Base-by-base conservation (phyloP, 2,888 invertebrate species). In the Drepana falcataria region DNA sequence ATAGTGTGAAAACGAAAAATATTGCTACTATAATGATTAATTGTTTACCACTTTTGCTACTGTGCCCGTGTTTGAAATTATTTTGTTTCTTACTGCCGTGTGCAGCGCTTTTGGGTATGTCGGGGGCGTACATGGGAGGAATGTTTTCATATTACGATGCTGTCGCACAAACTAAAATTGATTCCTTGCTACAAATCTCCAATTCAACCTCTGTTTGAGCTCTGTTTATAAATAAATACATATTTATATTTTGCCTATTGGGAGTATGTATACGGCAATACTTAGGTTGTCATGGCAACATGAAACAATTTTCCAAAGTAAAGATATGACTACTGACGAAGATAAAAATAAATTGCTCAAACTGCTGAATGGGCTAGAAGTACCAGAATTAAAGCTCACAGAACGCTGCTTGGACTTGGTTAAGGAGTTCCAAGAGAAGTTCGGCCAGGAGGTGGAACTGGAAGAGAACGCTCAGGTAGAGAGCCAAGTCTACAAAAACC, bases 241-340 rank as follows among this genome's bases (percentile, higher is more conserved):
- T 21, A 21, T 21, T 21, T 1, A 21, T 21, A 21, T 21, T 21
- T 21, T 21, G 21, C 21, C 21, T 21, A 21, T 21, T 21, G 21
- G 21, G 21, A 21, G 21, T 21, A 21, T 21, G 37, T 3, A 37
- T 37, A 4, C 37, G 3, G 54, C 44, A 33, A 54, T 47, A 9
- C 4, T 4, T 7, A 48, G 51, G 68, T 68, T 64, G 65, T 59
- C 56, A 68, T 68, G 58, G 56, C 55, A 58, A 70, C 64, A 7
- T 4, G 21, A 21, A 21, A 21, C 21, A 21, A 21, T 21, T 21
- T 21, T 21, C 21, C 21, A 21, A 44, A 54, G 48, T 6, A 47
- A 44, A 56, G 59, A 55, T 58, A 90, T 90, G 90, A 63, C 82
- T 47, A 88, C 90, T 3, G 88, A 89, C 54, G 89, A 89, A 64